A percentile compares a stretch with the other conserved stretches of the same genome.
Conservation (phyloP, 2,888 invertebrate species). For the Cylloceria caligata region DNA sequence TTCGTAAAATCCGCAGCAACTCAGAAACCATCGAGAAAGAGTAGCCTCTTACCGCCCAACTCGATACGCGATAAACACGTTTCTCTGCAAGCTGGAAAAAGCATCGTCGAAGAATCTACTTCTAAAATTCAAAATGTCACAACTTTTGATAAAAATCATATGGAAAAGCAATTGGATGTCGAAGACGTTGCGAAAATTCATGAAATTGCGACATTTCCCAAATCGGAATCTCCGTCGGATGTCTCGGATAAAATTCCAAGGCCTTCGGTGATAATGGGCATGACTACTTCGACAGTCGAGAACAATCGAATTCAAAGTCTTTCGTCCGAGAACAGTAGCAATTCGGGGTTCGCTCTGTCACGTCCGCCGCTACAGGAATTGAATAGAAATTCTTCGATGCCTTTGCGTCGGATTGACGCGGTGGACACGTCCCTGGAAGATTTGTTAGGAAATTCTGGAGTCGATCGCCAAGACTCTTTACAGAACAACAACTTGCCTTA, state of each 20-base stretch:
- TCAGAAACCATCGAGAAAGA: conserved; percentile 19
- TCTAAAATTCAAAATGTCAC: neutral
- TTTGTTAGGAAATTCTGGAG: neutral
- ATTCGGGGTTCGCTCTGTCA: neutral
- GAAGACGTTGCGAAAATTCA: neutral
- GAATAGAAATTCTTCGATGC: neutral
- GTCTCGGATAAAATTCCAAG: conserved; percentile 18
- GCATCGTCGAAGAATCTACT: conserved; percentile 38
- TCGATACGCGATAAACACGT: conserved; percentile 49
- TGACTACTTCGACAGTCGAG: neutral
- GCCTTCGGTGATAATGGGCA: conserved; percentile 51
- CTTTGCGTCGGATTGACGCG: neutral
- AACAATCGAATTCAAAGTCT: neutral
- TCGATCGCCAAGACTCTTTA: neutral
- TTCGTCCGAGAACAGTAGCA: conserved; percentile 6
- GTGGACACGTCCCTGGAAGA: conserved; percentile 16
- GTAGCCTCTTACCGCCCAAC: conserved; percentile 46
- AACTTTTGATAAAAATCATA: neutral
- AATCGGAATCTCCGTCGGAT: no score
- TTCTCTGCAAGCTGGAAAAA: neutral
- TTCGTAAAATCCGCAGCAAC: conserved; percentile 7
- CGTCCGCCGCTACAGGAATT: conserved; percentile 18
- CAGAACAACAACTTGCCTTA: conserved; percentile 20
- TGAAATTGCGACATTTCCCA: neutral
- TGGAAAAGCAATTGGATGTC: neutral